Evolutionary conservation across 2,113 vertebrate genomes (phyloP).

Genomic region (Takifugu flavidus): DNA sequence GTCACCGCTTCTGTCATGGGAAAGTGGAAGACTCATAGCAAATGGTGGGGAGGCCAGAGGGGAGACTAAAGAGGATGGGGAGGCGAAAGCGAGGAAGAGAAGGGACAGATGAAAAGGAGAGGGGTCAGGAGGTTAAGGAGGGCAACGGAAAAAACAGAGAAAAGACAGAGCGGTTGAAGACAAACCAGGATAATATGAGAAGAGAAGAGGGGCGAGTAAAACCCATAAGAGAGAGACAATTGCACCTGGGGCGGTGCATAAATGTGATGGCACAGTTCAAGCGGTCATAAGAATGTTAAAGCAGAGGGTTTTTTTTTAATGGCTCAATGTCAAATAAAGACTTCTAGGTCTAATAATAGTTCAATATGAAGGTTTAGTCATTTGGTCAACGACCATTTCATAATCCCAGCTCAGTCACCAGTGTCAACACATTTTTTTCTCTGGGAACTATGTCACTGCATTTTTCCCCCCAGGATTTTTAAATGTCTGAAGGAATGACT

Average conservation of each 20-base stretch:
- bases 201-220: constrained; percentile 1
- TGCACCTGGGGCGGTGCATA: neutral
- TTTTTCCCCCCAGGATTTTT: neutral
- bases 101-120: constrained; percentile 15
- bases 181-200: neutral
- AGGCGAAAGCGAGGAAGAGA: constrained; percentile 8
- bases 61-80: neutral
- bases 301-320: neutral
- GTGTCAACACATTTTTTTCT: constrained; percentile 20
- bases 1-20: constrained; percentile 67
- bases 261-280: constrained; percentile 1
- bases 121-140: constrained; percentile 28
- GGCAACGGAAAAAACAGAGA: neutral
- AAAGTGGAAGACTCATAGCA: constrained; percentile 60
- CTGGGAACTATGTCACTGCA: constrained; percentile 9
- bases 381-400: constrained; percentile 17
- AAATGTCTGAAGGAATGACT: constrained; percentile 18
- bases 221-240: neutral
- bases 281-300: neutral
- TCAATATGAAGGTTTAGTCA: too few species aligned
- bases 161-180: neutral
- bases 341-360: neutral
- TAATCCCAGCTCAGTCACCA: constrained; percentile 24
- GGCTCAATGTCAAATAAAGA: constrained; percentile 22
- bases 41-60: constrained; percentile 14